phyloP scores from a whole-genome alignment of 2,888 invertebrate species.

The Hartigia nigra region DNA sequence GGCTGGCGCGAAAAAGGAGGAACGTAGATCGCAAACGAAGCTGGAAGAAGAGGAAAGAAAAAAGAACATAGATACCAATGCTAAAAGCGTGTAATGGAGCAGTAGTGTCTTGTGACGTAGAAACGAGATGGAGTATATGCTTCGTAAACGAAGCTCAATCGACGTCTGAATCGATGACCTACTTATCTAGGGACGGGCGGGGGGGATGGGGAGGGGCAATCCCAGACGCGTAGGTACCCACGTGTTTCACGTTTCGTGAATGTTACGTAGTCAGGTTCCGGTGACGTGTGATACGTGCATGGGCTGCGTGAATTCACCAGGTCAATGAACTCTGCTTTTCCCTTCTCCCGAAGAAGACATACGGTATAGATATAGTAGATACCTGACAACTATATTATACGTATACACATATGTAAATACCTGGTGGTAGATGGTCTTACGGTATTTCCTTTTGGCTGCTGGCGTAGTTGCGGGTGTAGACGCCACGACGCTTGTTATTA shows the following conservation, averaged over 20 bases:
- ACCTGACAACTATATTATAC: neutral
- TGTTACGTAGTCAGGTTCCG: neutral
- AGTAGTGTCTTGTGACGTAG: neutral
- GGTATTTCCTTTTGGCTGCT: conserved; percentile 43
- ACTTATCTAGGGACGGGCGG: neutral
- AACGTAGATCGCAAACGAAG: neutral
- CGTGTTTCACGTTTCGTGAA: neutral
- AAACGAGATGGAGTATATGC: neutral
- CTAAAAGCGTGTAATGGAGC: neutral
- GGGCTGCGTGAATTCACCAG: neutral
- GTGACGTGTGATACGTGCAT: neutral
- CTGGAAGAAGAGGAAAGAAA: neutral
- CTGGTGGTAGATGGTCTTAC: conserved; percentile 38
- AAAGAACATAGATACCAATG: neutral
- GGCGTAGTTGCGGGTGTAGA: neutral
- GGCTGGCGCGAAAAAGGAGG: neutral
- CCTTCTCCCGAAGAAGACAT: neutral
- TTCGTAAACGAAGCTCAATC: neutral
- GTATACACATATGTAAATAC: neutral
- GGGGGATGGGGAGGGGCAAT: neutral
- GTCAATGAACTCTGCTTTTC: neutral
- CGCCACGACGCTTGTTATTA: neutral
- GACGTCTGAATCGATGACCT: conserved; percentile 1
- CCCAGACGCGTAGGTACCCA: neutral
- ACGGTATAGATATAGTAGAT: neutral